These are phyloP conservation scores for Podarcis muralis DNA, from an alignment of 2,113 vertebrate species.

Conservation along the genomic window DNA sequence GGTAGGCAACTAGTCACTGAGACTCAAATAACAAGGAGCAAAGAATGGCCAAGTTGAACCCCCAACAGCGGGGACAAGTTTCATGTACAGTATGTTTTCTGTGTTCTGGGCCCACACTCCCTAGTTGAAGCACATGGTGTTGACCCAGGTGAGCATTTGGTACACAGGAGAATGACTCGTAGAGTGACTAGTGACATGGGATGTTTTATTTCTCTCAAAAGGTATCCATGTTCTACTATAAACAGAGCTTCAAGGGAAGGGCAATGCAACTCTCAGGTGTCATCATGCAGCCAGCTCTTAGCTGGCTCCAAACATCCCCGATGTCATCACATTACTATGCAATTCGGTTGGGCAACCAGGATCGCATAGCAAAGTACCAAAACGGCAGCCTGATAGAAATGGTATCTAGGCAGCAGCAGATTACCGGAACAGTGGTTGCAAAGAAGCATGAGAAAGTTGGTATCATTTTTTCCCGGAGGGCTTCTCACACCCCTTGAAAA, in stretches of 20 bases:
- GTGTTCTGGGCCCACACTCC: not conserved
- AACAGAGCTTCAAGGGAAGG: not conserved
- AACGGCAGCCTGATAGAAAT: not conserved
- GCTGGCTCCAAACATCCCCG: not conserved
- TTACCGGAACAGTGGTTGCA: not conserved
- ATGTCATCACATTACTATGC: not conserved
- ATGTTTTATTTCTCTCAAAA: not conserved
- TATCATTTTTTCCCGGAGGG: not conserved
- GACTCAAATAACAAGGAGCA: not conserved
- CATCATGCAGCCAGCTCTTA: not conserved
- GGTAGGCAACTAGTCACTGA: not conserved
- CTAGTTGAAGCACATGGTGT: not conserved
- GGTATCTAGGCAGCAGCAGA: not conserved
- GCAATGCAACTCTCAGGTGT: not conserved
- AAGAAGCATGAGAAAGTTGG: not conserved
- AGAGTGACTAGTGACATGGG: not conserved
- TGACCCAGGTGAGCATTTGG: too few species aligned
- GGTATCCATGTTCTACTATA: not conserved
- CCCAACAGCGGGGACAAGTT: not conserved
- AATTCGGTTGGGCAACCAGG: not conserved
- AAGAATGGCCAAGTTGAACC: not conserved
- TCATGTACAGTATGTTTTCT: not conserved
- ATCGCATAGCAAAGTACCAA: not conserved
- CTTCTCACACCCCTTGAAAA: not conserved
- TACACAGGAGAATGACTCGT: not conserved